Base-by-base conservation (phyloP, 2,113 vertebrate species). In the Bufo gargarizans region DNA sequence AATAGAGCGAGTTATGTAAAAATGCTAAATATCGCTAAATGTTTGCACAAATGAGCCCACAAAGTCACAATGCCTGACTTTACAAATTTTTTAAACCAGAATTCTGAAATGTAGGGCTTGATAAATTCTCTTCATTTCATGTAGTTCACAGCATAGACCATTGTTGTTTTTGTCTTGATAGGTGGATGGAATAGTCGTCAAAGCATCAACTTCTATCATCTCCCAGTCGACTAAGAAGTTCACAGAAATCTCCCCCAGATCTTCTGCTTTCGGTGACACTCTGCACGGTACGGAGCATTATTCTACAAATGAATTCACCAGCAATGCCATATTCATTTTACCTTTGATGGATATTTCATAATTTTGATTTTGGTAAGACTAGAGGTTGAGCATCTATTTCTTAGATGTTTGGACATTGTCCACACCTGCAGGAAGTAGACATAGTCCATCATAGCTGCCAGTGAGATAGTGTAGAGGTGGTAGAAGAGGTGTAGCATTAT, bases 261-360 rank as follows among this genome's bases (percentile, higher is more conserved):
- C 55, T 80, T 80, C 77, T 58, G 53, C 77, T 58, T 80, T 55
- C 77, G 58, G 77, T 17, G 55, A 58, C 77, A 33, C 53, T 55
- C 55, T 58, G 53, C 77, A 80, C 77, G 77, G 77, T 80, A 80
- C n/a, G 17, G 43, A 8, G 11, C 10, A 3, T 43, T 12, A 12
- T 9, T 43, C 33, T 69, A 69, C 65, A 33, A 43, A 43, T 71
- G 9, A 12, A 13, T 43, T 71, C 67, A 43, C 67, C 22, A 16
- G 12, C 69, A 47, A 72, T 6, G 33, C 10, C 14, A 2, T 17
- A 4, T 45, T 72, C 11, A 43, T 71, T 71, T 71, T 71, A 71
- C 11, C 11, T 14, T 43, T 4, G 9, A 14, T 22, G 11, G 7
- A 45, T 1, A 45, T 72, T 14, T 72, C 33, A 72, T 33, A 33